Evolutionary conservation across 2,113 vertebrate species (phyloP).

Genomic region (Laticauda colubrina): DNA sequence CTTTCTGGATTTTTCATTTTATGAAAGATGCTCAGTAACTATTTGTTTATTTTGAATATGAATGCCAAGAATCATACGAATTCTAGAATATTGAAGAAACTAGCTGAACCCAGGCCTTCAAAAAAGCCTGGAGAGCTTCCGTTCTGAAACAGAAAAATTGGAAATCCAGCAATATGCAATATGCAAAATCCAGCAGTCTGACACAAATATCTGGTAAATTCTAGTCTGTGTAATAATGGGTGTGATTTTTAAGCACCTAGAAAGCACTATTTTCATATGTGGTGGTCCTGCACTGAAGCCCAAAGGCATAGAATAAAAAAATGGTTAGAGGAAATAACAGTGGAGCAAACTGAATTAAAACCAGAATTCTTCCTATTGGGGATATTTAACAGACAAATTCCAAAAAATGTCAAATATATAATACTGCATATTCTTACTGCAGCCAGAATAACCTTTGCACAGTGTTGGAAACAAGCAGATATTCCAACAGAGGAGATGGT

Average conservation of each 20-base stretch:
- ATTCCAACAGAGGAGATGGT: no score
- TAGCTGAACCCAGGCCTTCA: neutral
- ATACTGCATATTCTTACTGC: no score
- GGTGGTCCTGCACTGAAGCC: no score
- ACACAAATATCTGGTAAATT: neutral
- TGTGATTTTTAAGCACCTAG: neutral
- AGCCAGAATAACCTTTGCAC: no score
- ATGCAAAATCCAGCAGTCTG: neutral
- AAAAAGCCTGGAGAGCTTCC: neutral
- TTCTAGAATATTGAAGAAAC: neutral
- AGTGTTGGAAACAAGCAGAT: no score
- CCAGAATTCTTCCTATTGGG: no score
- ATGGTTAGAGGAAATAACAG: no score
- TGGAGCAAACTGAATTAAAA: no score
- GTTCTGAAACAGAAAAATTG: neutral
- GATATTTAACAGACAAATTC: no score
- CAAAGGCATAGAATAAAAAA: no score
- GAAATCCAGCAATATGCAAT: neutral
- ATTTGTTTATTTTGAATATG: neutral
- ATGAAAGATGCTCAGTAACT: neutral
- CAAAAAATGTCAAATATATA: no score
- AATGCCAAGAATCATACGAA: neutral
- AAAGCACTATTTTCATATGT: neutral
- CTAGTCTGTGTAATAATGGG: neutral
- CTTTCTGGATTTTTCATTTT: neutral